Conservation (phyloP, 2,888 invertebrate species). For the Stramonita haemastoma region DNA sequence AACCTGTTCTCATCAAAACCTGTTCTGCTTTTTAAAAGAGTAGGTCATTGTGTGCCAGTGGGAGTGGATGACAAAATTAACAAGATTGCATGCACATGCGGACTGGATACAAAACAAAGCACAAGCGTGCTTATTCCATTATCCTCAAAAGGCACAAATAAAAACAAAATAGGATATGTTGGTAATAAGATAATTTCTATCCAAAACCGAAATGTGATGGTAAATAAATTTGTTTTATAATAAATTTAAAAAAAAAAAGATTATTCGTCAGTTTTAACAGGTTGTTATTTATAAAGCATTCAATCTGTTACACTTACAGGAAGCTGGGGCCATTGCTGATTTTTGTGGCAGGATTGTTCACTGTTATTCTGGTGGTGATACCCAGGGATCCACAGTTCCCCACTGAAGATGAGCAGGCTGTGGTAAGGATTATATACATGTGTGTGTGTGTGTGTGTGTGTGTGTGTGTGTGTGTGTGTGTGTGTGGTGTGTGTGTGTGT, state of each 20-base stretch:
- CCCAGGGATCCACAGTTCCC: slow-evolving; percentile 51
- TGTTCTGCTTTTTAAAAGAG: too few relatives aligned
- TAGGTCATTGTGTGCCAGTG: too few relatives aligned
- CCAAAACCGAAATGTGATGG: too few relatives aligned
- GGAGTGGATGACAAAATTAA: too few relatives aligned
- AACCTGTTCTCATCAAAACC: too few relatives aligned
- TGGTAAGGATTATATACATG: slow-evolving; percentile 41
- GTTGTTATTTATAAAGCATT: not conserved
- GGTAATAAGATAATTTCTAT: too few relatives aligned
- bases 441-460: not conserved
- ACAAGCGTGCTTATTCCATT: too few relatives aligned
- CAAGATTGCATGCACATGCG: too few relatives aligned
- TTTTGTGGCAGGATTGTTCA: slow-evolving; percentile 45
- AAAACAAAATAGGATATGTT: too few relatives aligned
- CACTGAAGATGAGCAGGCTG: slow-evolving; percentile 48
- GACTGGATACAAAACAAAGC: too few relatives aligned
- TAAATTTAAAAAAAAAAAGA: not conserved
- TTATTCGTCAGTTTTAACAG: not conserved
- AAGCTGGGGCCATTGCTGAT: slow-evolving; percentile 51
- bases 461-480: not conserved
- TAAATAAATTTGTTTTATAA: not conserved
- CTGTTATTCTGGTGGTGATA: slow-evolving; percentile 50
- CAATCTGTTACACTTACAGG: slow-evolving; percentile 47
- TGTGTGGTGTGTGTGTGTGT: not conserved
- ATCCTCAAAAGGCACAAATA: too few relatives aligned